Percentiles rank a stretch among this genome's conserved stretches.
Evolutionary conservation across 2,888 invertebrate species (phyloP).

Genomic region (Nebria salina): DNA sequence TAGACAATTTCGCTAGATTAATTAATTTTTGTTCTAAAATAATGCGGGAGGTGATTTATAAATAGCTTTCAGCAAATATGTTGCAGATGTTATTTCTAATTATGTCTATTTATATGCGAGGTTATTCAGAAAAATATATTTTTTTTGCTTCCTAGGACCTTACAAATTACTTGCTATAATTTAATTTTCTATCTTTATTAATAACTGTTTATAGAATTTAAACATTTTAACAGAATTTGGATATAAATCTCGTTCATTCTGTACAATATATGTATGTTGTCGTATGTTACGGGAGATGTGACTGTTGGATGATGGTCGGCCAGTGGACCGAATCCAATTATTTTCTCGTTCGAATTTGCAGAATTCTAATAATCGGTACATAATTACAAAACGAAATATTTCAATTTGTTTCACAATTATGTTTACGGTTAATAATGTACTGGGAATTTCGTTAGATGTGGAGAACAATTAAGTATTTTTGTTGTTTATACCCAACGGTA

Average conservation of each 20-base stretch:
- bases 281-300: too few relatives aligned
- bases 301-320: neutral
- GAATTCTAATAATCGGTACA: neutral
- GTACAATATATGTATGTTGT: too few relatives aligned
- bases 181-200: neutral
- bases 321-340: conserved; percentile 10
- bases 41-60: neutral
- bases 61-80: neutral
- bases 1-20: neutral
- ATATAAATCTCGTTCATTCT: too few relatives aligned
- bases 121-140: neutral
- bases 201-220: too few relatives aligned
- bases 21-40: neutral
- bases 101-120: neutral
- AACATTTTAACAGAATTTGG: too few relatives aligned
- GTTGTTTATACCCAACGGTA: neutral
- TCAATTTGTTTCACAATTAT: neutral
- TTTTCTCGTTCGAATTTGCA: neutral
- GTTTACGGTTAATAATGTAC: neutral
- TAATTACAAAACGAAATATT: neutral
- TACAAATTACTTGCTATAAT: neutral
- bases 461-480: neutral
- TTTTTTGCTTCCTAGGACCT: neutral
- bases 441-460: neutral
- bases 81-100: neutral